These are phyloP conservation scores for Coreoperca whiteheadi DNA, from an alignment of 2,113 vertebrate species.

Conservation along the genomic window DNA sequence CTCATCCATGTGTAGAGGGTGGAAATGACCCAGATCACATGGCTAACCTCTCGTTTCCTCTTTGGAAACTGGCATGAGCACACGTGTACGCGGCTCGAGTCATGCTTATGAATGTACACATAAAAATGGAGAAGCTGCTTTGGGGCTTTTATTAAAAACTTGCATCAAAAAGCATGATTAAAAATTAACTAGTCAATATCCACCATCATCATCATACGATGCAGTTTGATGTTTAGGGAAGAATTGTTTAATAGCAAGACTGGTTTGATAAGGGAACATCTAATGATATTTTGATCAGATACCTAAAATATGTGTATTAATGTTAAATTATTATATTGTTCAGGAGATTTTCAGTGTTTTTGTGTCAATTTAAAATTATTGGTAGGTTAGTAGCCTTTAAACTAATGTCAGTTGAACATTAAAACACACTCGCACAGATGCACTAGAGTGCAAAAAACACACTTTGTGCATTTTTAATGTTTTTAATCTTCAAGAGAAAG, in stretches of 20 bases:
- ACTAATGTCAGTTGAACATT: neutral
- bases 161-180: neutral
- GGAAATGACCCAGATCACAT: conserved; percentile 17
- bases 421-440: neutral
- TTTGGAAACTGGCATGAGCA: conserved; percentile 3
- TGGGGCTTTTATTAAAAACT: neutral
- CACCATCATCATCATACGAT: no score
- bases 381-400: neutral
- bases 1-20: conserved; percentile 16
- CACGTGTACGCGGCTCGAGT: neutral
- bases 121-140: neutral
- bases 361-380: neutral
- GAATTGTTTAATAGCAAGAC: no score
- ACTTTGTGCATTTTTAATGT: neutral
- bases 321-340: neutral
- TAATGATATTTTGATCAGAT: neutral
- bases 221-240: no score
- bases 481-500: neutral
- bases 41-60: conserved; percentile 42
- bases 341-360: neutral
- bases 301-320: neutral
- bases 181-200: neutral
- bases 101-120: neutral
- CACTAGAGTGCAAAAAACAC: neutral
- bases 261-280: no score